A percentile compares a stretch with the other conserved stretches of the same genome.
phyloP scores from a whole-genome alignment of 1,140 invertebrate genomes.

The Micrasema longulum region DNA sequence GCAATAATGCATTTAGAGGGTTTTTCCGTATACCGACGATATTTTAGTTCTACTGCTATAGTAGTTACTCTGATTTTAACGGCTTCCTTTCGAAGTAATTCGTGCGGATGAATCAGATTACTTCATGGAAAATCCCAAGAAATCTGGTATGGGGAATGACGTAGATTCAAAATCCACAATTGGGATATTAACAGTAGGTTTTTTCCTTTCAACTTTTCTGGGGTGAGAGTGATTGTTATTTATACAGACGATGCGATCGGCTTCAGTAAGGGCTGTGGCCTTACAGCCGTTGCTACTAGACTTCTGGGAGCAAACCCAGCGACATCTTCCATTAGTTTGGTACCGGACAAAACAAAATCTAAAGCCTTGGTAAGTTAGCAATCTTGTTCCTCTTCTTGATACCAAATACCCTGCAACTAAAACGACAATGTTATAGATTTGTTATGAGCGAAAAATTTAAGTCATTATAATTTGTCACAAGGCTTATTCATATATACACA shows the following conservation, averaged over 20 bases:
- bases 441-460: slow-evolving; percentile 5
- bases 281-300: slow-evolving; percentile 30
- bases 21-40: too few relatives aligned
- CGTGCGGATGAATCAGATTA: too few relatives aligned
- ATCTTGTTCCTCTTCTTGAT: slow-evolving; percentile 28
- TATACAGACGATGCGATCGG: slow-evolving; percentile 11
- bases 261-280: slow-evolving; percentile 13
- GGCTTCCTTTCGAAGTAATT: too few relatives aligned
- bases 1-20: too few relatives aligned
- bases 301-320: slow-evolving; percentile 36
- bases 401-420: slow-evolving; percentile 36
- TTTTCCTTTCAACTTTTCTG: slow-evolving; percentile 14
- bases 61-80: too few relatives aligned
- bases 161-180: slow-evolving; percentile 25
- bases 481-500: not conserved
- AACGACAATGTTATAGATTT: slow-evolving; percentile 13
- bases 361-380: slow-evolving; percentile 36
- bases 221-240: slow-evolving; percentile 28
- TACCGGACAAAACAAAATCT: slow-evolving; percentile 22
- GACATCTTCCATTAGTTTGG: slow-evolving; percentile 11
- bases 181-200: slow-evolving; percentile 30
- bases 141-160: slow-evolving; percentile 16
- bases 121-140: slow-evolving; percentile 10
- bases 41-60: too few relatives aligned
- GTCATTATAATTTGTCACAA: not conserved